Percentiles rank a stretch among this genome's conserved stretches.
phyloP scores from a whole-genome alignment of 1,140 invertebrate species.

The Metopolophium dirhodum region DNA sequence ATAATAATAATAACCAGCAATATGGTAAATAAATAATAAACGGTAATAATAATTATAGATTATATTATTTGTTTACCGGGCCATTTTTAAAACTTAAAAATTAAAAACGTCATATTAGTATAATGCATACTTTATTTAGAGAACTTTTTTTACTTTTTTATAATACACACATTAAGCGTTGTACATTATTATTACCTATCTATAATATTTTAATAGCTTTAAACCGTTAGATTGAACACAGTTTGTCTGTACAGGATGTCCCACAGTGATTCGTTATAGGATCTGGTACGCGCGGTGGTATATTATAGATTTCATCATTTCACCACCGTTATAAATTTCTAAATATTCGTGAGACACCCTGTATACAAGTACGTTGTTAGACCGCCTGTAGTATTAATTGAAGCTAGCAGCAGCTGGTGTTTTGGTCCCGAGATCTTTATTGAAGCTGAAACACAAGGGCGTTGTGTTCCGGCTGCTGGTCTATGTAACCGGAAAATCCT shows the following conservation, averaged over 20 bases:
- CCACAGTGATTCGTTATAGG: not conserved
- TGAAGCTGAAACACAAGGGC: constrained; percentile 17
- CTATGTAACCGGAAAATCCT: constrained; percentile 28
- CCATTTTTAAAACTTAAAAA: not conserved
- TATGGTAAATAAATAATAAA: not conserved
- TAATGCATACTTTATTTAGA: not conserved
- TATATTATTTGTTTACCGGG: not conserved
- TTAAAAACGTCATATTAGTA: not conserved
- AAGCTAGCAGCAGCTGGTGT: constrained; percentile 21
- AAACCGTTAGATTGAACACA: not conserved
- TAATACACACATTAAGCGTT: not conserved
- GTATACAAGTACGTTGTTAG: not conserved
- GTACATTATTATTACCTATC: not conserved
- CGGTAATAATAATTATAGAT: not conserved
- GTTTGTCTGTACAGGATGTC: not conserved
- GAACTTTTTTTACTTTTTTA: not conserved
- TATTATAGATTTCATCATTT: not conserved
- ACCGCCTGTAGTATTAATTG: constrained; percentile 9
- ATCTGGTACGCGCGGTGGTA: not conserved
- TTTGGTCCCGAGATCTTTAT: constrained; percentile 23
- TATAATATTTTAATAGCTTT: not conserved
- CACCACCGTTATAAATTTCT: not conserved
- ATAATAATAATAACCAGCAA: not conserved
- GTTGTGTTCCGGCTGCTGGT: constrained; percentile 28
- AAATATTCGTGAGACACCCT: not conserved